Evolutionary conservation across 1,140 invertebrate genomes (phyloP).

Genomic region (Chironomus striatipennis): DNA sequence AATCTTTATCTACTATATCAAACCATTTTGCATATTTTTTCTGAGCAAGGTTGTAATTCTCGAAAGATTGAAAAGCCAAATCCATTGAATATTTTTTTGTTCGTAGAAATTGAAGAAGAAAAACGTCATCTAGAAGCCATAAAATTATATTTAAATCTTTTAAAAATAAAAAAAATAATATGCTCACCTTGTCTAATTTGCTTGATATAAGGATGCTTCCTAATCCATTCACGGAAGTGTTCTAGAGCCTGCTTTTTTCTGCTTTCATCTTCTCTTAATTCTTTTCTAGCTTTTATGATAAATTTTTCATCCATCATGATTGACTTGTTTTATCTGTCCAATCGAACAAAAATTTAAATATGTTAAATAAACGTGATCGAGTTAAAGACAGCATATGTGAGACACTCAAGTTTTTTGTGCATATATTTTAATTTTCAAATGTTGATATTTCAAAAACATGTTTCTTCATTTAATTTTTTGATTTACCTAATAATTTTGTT

Average conservation of each 20-base stretch:
- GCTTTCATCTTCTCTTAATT: conserved; percentile 48
- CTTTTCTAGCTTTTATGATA: conserved; percentile 29
- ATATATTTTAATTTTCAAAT: too few relatives aligned
- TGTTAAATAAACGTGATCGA: too few relatives aligned
- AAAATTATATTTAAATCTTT: not conserved
- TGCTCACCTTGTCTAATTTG: conserved; percentile 45
- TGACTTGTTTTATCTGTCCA: not conserved
- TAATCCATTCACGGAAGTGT: conserved; percentile 50
- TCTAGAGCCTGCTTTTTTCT: conserved; percentile 43
- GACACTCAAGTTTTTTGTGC: too few relatives aligned
- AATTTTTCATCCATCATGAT: not conserved
- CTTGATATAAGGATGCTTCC: conserved; percentile 48
- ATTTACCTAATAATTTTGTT: too few relatives aligned
- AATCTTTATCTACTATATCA: conserved; percentile 57
- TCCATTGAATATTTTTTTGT: conserved; percentile 75
- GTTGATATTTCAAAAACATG: too few relatives aligned
- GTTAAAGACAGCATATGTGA: too few relatives aligned
- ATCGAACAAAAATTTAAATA: too few relatives aligned
- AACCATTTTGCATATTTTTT: conserved; percentile 70
- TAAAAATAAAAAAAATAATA: not conserved
- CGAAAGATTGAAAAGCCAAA: conserved; percentile 65
- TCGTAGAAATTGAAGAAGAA: conserved; percentile 66
- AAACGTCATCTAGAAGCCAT: conserved; percentile 49
- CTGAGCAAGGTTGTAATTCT: conserved; percentile 66
- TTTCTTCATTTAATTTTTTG: too few relatives aligned